phyloP scores from a whole-genome alignment of 2,888 invertebrate species.

The Leucophenga montana region DNA sequence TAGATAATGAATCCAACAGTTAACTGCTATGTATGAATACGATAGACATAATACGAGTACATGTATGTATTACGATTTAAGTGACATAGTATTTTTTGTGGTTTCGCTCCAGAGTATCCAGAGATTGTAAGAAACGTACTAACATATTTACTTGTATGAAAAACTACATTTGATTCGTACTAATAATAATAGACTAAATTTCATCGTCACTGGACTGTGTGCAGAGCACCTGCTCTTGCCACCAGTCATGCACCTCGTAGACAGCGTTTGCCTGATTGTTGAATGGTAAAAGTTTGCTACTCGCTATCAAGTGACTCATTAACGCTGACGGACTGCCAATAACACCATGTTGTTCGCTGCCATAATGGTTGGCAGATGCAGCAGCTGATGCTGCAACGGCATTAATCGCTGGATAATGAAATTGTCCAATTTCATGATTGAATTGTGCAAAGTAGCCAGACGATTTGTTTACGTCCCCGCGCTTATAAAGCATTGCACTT shows the following conservation, averaged over 20 bases:
- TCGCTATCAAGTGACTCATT: conserved; percentile 60
- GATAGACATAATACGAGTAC: no score
- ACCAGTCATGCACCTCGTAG: conserved; percentile 88
- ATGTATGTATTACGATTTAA: no score
- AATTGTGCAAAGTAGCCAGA: conserved; percentile 57
- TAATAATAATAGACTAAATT: conserved; percentile 41
- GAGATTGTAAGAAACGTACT: not conserved
- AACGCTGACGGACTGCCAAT: conserved; percentile 64
- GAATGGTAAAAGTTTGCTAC: conserved; percentile 63
- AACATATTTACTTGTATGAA: not conserved
- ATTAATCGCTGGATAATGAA: conserved; percentile 62
- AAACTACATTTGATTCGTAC: no score
- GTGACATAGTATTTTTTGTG: not conserved
- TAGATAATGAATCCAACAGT: no score
- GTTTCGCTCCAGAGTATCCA: not conserved
- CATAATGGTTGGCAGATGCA: conserved; percentile 17
- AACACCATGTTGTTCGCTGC: conserved; percentile 33
- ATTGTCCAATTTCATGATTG: conserved; percentile 61
- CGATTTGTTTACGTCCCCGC: conserved; percentile 54
- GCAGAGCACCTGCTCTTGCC: conserved; percentile 84
- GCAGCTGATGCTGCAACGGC: conserved; percentile 39
- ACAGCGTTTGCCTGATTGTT: conserved; percentile 74
- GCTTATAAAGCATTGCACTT: conserved; percentile 51
- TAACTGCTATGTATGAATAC: no score
- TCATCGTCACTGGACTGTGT: conserved; percentile 79